Base-by-base conservation (phyloP, 2,888 invertebrate species). In the Zygogramma bicolorata region DNA sequence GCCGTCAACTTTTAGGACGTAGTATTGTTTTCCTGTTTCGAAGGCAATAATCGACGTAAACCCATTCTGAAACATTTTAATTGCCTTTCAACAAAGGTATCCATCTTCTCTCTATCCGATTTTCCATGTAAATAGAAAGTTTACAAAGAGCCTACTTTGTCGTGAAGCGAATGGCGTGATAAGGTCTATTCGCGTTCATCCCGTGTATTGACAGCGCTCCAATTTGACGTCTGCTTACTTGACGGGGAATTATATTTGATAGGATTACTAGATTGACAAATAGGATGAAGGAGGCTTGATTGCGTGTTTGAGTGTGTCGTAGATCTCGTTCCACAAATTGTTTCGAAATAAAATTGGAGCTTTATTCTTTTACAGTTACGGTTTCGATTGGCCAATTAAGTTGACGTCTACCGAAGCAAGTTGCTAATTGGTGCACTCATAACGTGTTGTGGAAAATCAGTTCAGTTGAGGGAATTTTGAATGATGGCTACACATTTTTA, bases 211-310 rank as follows among this genome's bases (percentile, higher is more conserved):
- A 85, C 85, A 86, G 84, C 83, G 78, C 82, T 83, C 83, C 85
- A 85, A 85, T 85, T 86, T 84, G 85, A 86, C 84, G 83, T 84
- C 81, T 81, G 78, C 81, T 79, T 75, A 80, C 80, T 80, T 83
- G 85, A 84, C 85, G 82, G 82, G 84, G 85, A 85, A 85, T 86
- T 85, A 85, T 82, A 82, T 85, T 84, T 85, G 86, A 86, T 85
- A 84, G 85, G 85, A 85, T 86, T 85, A 86, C 84, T 79, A 83
- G 85, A 86, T 85, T 85, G 86, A 85, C 85, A 85, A 85, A 85
- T 85, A 84, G 85, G 86, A 85, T 85, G 83, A 83, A 83, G 82
- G 81, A 81, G 81, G 80, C 83, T 85, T 85, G 85, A 85, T 85
- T 84, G 83, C 82, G 81, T 84, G 84, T 84, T 82, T 81, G 81